phyloP scores from a whole-genome alignment of 2,113 vertebrate species.

The Ciconia maguari region DNA sequence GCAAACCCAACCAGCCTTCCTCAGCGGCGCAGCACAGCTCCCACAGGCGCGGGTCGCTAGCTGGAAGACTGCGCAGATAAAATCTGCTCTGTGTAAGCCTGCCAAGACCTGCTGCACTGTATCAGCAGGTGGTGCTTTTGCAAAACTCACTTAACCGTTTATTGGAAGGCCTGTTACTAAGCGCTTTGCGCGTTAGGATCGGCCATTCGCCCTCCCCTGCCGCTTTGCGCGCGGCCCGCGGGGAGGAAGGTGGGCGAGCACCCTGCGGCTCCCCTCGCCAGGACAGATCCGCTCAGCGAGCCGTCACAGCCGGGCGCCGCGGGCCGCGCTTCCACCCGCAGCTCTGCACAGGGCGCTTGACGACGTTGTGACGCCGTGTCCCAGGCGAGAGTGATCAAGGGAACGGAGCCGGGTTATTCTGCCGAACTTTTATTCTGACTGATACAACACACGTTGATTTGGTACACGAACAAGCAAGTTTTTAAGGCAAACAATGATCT shows the following conservation, averaged over 20 bases:
- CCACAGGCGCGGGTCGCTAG: too few species aligned
- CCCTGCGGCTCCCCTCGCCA: not conserved
- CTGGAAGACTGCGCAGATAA: not conserved
- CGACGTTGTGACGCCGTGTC: accelerated
- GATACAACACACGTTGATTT: not conserved
- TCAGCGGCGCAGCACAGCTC: accelerated
- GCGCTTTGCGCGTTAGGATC: accelerated
- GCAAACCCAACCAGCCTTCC: not conserved
- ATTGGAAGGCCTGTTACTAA: too few species aligned
- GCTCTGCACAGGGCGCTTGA: not conserved
- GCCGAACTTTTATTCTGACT: slow-evolving; percentile 19
- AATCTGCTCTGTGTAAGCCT: not conserved
- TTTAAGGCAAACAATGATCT: not conserved
- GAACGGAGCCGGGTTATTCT: not conserved
- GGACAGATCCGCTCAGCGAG: not conserved
- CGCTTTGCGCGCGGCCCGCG: not conserved
- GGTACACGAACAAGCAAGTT: not conserved
- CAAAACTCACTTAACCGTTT: too few species aligned
- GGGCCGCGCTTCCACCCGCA: not conserved
- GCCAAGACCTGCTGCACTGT: not conserved
- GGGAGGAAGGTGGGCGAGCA: not conserved
- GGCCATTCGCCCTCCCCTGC: not conserved
- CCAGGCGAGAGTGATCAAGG: not conserved
- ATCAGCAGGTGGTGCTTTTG: not conserved
- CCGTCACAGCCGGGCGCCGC: not conserved